These are phyloP conservation scores for Pedetes capensis DNA, from an alignment of 2,113 vertebrate species.

Conservation along the genomic window DNA sequence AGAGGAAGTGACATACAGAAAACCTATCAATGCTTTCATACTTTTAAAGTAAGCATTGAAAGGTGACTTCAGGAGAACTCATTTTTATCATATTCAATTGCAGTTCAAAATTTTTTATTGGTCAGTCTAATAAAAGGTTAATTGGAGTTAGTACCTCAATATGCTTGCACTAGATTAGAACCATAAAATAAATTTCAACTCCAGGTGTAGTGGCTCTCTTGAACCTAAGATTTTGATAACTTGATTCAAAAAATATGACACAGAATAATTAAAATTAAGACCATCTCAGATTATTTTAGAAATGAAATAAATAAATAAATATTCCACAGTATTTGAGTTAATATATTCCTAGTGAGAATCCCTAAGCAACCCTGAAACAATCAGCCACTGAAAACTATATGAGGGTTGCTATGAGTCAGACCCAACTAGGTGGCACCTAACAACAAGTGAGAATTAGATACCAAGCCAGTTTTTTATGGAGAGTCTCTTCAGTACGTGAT, in stretches of 20 bases:
- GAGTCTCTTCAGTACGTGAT: background rate
- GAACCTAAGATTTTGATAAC: slow-evolving; percentile 43
- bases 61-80: slow-evolving; percentile 39
- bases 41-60: slow-evolving; percentile 28
- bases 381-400: too few relatives aligned
- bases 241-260: background rate
- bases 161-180: slow-evolving; percentile 10
- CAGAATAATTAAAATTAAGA: slow-evolving; percentile 32
- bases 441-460: slow-evolving; percentile 23
- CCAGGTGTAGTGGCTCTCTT: background rate
- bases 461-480: background rate
- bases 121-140: slow-evolving; percentile 51
- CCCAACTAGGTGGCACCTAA: too few relatives aligned
- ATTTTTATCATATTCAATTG: slow-evolving; percentile 13
- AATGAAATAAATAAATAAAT: slow-evolving; percentile 31
- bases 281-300: background rate
- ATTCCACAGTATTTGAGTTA: background rate
- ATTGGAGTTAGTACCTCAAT: slow-evolving; percentile 1
- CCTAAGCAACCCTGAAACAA: too few relatives aligned
- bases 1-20: background rate
- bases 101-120: background rate
- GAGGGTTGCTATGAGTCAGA: too few relatives aligned
- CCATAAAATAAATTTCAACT: slow-evolving; percentile 41
- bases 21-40: background rate
- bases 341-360: background rate